phyloP scores from a whole-genome alignment of 1,140 invertebrate genomes.

The Campoletis sonorensis region DNA sequence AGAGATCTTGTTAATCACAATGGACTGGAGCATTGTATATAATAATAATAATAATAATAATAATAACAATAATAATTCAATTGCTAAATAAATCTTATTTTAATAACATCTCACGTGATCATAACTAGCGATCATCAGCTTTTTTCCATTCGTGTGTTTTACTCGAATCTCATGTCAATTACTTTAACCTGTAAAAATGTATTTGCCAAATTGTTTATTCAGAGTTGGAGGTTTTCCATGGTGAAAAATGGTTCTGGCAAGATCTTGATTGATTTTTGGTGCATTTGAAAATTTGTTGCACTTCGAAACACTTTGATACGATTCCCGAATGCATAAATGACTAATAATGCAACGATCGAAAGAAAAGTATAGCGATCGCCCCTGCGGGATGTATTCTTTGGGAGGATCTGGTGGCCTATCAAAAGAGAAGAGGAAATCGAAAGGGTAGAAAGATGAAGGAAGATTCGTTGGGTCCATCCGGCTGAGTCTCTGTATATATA shows the following conservation, averaged over 20 bases:
- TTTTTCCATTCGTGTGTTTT: neutral
- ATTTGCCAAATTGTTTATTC: no score
- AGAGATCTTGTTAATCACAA: constrained; percentile 50
- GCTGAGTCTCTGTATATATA: constrained; percentile 60
- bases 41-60: neutral
- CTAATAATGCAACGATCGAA: constrained; percentile 60
- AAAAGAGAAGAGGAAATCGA: constrained; percentile 41
- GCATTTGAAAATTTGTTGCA: no score
- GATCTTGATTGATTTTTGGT: no score
- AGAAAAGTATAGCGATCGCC: constrained; percentile 50
- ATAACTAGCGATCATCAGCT: neutral
- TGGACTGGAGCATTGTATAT: constrained; percentile 12
- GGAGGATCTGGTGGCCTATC: constrained; percentile 7
- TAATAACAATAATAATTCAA: neutral
- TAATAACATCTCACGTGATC: neutral
- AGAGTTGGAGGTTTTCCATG: no score
- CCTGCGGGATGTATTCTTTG: constrained; percentile 44
- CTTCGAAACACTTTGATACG: constrained; percentile 43
- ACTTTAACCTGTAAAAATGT: no score
- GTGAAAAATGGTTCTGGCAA: no score
- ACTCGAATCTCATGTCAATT: no score
- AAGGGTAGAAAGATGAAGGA: constrained; percentile 25
- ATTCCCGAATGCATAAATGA: constrained; percentile 51
- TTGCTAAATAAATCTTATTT: neutral
- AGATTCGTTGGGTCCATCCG: constrained; percentile 61